phyloP scores from a whole-genome alignment of 2,888 invertebrate species.

The Leptinotarsa tumamoca region DNA sequence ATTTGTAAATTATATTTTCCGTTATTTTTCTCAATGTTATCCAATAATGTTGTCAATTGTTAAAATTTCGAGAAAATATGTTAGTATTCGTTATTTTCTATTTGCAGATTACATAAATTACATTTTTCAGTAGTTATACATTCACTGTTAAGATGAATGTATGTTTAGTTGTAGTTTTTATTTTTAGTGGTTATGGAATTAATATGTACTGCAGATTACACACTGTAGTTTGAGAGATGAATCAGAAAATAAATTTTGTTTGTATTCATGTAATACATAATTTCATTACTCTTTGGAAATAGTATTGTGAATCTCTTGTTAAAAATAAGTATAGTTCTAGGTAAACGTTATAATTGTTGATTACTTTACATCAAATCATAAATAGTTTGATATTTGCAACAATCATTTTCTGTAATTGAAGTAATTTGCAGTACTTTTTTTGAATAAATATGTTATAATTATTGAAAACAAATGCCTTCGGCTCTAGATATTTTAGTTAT shows the following conservation, averaged over 20 bases:
- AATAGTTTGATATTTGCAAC: too few species aligned
- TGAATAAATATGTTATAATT: too few species aligned
- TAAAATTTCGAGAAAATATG: background rate
- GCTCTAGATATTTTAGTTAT: too few species aligned
- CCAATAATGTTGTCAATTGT: background rate
- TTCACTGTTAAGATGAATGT: background rate
- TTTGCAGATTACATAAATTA: background rate
- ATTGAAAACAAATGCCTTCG: too few species aligned
- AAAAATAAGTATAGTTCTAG: too few species aligned
- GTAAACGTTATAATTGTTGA: too few species aligned
- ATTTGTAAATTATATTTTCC: too few species aligned
- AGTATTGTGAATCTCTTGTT: too few species aligned
- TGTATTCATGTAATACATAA: background rate
- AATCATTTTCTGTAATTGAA: too few species aligned
- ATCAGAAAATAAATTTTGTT: background rate
- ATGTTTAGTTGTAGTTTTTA: background rate
- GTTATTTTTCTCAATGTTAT: too few species aligned
- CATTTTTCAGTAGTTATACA: background rate
- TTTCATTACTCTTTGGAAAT: background rate
- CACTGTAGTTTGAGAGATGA: background rate
- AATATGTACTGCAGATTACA: background rate
- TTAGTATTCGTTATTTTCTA: constrained; percentile 4
- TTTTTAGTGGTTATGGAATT: constrained; percentile 2
- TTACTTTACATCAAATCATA: too few species aligned
- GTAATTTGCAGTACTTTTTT: too few species aligned